Evolutionary conservation across 2,797 vertebrate genomes (phyloP), one percentile per base, ranked within the genome.

Genomic region (Diplodus sargus): DNA sequence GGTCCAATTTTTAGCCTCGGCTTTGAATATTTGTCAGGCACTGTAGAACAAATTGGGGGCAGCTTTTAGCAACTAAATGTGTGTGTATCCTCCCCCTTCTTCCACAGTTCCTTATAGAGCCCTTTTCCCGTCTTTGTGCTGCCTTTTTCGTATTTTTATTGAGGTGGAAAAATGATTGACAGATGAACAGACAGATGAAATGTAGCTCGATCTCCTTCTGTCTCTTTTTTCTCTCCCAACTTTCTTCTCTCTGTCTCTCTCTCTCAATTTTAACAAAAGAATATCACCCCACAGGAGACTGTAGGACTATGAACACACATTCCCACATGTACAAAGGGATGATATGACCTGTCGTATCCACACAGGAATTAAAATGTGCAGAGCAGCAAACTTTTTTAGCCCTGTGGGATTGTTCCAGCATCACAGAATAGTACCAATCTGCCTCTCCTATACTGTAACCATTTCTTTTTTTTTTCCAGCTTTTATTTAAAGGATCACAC

Each of bases 191-290:
- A 82, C 22, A 74, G 57, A 83, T 77, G 54, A 81, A 89, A 51
- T 80, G 67, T 60, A 49, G 30, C 63, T 81, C 67, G 54, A 69
- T 78, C 56, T 70, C 48, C 23, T 30, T 51, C 11, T 66, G 10
- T 30, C 5, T 52, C 51, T 60, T 14, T 76, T 18, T 3, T 54
- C 17, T 18, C 2, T 34, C 10, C 10, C 47, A 39, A 39, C 5
- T 14, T 59, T 51, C 12, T 39, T 16, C 42, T 69, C 23, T 51
- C 22, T 61, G 20, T 66, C 22, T 71, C 30, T 66, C 30, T 66
- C 53, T 79, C 63, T 74, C 69, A 82, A 76, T 90, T 84, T 84
- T 68, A 80, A 74, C 58, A 79, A 83, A 81, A 52, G 90, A 88
- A 90, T 82, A 80, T 80, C 58, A 58, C 39, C 56, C 39, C 58